A percentile compares a stretch with the other conserved stretches of the same genome.
These are phyloP conservation scores for Prenolepis imparis DNA, from an alignment of 2,888 invertebrate genomes.

Conservation along the genomic window DNA sequence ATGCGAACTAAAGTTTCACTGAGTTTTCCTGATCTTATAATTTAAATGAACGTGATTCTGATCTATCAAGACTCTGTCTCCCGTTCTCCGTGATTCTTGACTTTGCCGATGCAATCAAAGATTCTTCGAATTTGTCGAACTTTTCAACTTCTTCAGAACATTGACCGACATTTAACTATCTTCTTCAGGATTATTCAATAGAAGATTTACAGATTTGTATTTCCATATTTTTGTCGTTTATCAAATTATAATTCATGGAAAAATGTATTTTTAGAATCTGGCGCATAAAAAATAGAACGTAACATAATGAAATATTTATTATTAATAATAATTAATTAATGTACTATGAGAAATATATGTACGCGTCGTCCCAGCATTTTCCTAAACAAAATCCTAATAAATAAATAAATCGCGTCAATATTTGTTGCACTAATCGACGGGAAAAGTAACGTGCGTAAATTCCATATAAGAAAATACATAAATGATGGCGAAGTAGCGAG, in stretches of 20 bases:
- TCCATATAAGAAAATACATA: conserved; percentile 26
- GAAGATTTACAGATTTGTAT: neutral
- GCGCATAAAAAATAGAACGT: neutral
- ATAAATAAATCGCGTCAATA: neutral
- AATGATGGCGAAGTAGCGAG: conserved; percentile 29
- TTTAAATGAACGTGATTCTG: conserved; percentile 46
- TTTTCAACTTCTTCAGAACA: conserved; percentile 8
- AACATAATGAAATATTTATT: neutral
- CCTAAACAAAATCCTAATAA: neutral
- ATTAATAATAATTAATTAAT: neutral
- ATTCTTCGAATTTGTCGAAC: conserved; percentile 25
- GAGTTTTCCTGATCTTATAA: conserved; percentile 47
- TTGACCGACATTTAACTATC: conserved; percentile 4
- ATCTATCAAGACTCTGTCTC: conserved; percentile 13
- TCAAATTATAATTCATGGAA: neutral
- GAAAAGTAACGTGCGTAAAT: neutral
- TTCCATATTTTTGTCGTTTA: neutral
- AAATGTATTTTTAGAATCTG: neutral
- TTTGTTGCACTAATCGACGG: neutral
- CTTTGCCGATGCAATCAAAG: conserved; percentile 31
- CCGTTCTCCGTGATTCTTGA: conserved; percentile 8
- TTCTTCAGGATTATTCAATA: neutral
- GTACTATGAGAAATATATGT: neutral
- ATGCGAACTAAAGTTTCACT: conserved; percentile 29
- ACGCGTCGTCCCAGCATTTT: neutral